Evolutionary conservation across 2,113 vertebrate species (phyloP).

Genomic region (Pterocles gutturalis): DNA sequence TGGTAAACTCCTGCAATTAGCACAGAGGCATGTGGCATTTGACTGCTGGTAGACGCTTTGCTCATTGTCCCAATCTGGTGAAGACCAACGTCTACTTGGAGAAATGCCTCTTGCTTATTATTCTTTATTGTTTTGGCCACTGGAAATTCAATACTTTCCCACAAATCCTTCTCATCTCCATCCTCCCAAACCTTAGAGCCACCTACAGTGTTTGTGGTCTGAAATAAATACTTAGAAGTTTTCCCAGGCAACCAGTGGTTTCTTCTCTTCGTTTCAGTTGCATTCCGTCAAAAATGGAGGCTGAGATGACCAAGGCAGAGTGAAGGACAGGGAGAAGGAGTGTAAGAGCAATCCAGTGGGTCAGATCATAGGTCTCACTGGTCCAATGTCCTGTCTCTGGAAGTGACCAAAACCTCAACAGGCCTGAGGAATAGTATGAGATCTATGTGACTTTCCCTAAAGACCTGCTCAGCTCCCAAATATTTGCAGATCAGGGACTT

Average conservation of each 20-base stretch:
- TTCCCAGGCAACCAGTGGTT: background rate
- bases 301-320: background rate
- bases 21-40: background rate
- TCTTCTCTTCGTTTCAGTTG: background rate
- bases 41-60: background rate
- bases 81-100: background rate
- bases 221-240: conserved; percentile 18
- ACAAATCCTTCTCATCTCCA: conserved; percentile 32
- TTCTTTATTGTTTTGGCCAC: conserved; percentile 24
- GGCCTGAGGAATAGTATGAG: background rate
- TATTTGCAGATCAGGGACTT: background rate
- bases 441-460: background rate
- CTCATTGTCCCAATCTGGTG: background rate
- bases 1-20: conserved; percentile 53
- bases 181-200: conserved; percentile 23
- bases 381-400: background rate
- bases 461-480: background rate
- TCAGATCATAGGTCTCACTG: background rate
- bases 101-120: background rate
- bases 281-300: background rate
- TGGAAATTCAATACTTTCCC: conserved; percentile 34
- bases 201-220: conserved; percentile 50
- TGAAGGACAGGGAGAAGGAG: background rate
- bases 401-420: background rate
- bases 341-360: background rate